Evolutionary conservation across 2,113 vertebrate species (phyloP).

Genomic region (Pomatostomus ruficeps): DNA sequence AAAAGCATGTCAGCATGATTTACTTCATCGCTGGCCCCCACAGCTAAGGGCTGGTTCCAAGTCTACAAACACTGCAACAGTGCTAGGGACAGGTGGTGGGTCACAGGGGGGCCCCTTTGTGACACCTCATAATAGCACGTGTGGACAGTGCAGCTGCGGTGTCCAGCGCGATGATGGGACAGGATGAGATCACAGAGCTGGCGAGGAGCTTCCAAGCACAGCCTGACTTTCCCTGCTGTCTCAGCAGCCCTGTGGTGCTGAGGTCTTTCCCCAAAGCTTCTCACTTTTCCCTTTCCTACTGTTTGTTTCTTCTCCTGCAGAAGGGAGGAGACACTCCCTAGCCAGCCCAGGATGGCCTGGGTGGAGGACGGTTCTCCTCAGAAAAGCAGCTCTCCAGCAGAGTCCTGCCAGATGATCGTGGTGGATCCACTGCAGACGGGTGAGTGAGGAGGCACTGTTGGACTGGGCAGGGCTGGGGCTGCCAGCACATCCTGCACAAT

Average conservation of each 20-base stretch:
- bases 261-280: not conserved
- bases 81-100: not conserved
- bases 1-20: not conserved
- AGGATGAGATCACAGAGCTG: not conserved
- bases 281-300: not conserved
- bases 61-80: not conserved
- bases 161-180: not conserved
- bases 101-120: not conserved
- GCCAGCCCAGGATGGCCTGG: not conserved
- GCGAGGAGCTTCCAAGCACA: not conserved
- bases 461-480: not conserved
- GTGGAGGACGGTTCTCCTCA: not conserved
- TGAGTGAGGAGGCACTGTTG: not conserved
- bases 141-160: not conserved
- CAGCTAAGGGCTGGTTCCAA: not conserved
- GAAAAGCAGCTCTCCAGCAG: not conserved
- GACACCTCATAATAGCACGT: not conserved
- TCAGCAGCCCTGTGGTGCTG: not conserved
- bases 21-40: not conserved
- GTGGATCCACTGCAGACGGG: not conserved
- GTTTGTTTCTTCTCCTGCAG: not conserved
- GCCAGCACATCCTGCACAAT: not conserved
- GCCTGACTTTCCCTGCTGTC: not conserved
- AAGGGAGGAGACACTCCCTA: not conserved
- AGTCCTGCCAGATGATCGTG: not conserved